Base-by-base conservation (phyloP, 2,888 invertebrate species). In the Priocnemis perturbator region DNA sequence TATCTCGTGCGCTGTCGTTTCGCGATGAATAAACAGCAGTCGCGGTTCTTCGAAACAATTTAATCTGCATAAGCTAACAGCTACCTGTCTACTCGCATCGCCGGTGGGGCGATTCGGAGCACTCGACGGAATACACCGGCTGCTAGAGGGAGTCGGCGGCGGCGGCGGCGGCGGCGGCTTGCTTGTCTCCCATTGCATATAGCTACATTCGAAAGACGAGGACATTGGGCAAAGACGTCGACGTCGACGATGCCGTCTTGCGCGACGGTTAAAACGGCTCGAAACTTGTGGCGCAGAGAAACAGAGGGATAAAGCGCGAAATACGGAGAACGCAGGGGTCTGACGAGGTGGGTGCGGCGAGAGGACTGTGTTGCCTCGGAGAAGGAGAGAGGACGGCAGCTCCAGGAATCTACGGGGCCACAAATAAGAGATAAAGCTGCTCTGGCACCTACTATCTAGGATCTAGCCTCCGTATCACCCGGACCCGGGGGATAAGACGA, bases 371-470 rank as follows among this genome's bases (percentile, higher is more conserved):
- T 2, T 37, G 37, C 11, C 37, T 1, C 2, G 37, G 11, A 44
- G 26, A 15, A 15, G 48, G 15, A 48, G 30, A 19, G 57, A 21
- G 19, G 48, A 47, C 20, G 58, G 15, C 5, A 20, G 23, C 66
- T 79, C 72, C 73, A 64, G 67, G 73, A 82, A 82, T 86, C 83
- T 80, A 84, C 81, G 76, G 69, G 71, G 77, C 79, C 78, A 84
- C 82, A 83, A 85, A 85, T 82, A 84, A 82, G 81, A 82, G 85
- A 85, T 84, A 85, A 85, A 80, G 77, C 77, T 77, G 67, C 67
- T 61, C 77, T 72, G 81, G 76, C 79, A 73, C 73, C 74, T 75
- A 67, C 74, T 82, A 85, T 85, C 85, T 82, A 56, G 74, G 71
- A 83, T 83, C 81, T 79, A 69, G 74, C 62, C 74, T 69, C 60